Evolutionary conservation across 2,797 vertebrate species (phyloP), one percentile per base, ranked within the genome.

Genomic region (Glossophaga mutica): DNA sequence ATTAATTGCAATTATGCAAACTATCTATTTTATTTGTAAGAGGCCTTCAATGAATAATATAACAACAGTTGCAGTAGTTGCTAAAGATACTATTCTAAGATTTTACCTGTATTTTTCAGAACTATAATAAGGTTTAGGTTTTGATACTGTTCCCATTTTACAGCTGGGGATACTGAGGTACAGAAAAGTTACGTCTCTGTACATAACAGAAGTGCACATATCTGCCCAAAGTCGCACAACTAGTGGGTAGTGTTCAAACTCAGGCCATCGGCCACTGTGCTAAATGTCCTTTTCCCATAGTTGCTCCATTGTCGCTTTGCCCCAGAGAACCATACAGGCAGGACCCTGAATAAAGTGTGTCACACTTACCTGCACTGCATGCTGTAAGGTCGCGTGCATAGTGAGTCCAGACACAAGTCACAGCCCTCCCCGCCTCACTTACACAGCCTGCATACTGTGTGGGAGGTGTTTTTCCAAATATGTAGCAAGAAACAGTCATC

Each of bases 21-120:
- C n/a, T 89, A 8, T 74, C 42, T 68, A 42, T 90, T 90, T 87
- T 79, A 73, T 93, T 90, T 90, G n/a, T 87, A 84, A 68, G n/a
- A 87, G 59, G 7, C 7, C 50, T 82, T 44, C 52, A 87, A 5
- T 52, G 67, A 93, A 67, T 39, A 32, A 71, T 74, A 5, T 5
- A 39, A 32, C 42, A 73, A 5, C 57, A 91, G 22, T 85, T 86
- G 10, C 22, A n/a, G 16, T 29, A 48, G 32, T 32, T 62, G 70
- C 62, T 95, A 15, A 78, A 39, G 32, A 34, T 39, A 67, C 29
- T 42, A 0, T 87, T 91, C 34, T 65, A 34, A 52, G 55, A 73
- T 87, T 91, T 87, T 82, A 68, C 48, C 29, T 92, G 12, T 70
- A 67, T 24, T 52, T 19, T 50, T 91, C 85, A 73, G 76, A 94